Evolutionary conservation across 2,888 invertebrate species (phyloP).

Genomic region (Drosophila dives): DNA sequence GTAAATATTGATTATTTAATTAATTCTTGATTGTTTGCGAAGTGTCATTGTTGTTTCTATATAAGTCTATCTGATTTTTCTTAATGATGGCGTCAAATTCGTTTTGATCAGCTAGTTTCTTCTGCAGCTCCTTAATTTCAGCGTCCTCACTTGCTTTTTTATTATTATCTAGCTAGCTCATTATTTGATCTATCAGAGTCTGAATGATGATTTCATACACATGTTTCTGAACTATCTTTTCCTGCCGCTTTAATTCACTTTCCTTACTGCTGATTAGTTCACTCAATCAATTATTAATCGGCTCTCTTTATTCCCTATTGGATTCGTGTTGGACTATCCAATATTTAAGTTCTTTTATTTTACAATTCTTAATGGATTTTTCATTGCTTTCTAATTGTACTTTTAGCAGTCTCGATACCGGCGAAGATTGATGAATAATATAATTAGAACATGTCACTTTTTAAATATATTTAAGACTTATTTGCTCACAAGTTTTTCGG

Average conservation of each 20-base stretch:
- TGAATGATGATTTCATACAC: background rate
- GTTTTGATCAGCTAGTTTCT: too few relatives aligned
- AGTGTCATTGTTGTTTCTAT: too few relatives aligned
- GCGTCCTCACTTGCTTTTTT: too few relatives aligned
- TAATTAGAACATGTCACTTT: background rate
- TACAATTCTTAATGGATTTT: background rate
- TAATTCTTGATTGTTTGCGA: too few relatives aligned
- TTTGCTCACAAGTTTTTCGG: background rate
- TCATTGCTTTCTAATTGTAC: background rate
- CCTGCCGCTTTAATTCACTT: background rate
- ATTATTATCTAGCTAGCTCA: too few relatives aligned
- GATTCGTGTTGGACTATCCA: background rate
- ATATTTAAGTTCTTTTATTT: accelerated
- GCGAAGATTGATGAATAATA: background rate
- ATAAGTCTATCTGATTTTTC: too few relatives aligned
- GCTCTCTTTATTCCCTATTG: background rate
- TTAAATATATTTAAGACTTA: background rate
- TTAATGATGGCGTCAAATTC: too few relatives aligned
- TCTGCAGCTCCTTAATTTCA: too few relatives aligned
- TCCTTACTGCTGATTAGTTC: background rate
- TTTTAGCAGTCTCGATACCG: background rate
- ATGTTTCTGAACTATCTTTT: background rate
- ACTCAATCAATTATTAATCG: background rate
- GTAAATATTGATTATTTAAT: too few relatives aligned
- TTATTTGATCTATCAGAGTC: background rate